Base-by-base conservation (phyloP, 2,113 vertebrate genomes). In the Circaetus cinerascens region DNA sequence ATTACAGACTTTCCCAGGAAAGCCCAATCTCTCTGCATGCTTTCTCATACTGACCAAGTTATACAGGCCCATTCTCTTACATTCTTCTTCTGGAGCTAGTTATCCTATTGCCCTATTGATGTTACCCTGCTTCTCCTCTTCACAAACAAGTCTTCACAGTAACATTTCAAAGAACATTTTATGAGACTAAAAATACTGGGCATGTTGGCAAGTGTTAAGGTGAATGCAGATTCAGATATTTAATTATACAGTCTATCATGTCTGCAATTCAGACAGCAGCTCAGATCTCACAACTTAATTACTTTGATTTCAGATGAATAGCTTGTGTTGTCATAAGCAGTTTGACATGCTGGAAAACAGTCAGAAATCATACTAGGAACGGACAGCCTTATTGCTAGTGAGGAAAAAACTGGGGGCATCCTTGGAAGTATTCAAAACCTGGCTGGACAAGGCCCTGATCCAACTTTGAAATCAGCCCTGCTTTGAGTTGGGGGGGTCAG, bases 241-340 rank as follows among this genome's bases (percentile, higher is more conserved):
- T 96, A 98, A 98, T 97, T 97, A 96, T 34, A 90, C 16, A 21
- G 89, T 97, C 95, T 93, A 96, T 98, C 97, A 96, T 40, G 86
- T 88, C 92, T 86, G 95, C 96, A 97, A 97, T 88, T 96, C 97
- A 97, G 96, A 96, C 94, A 93, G 97, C 80, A 92, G 88, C 94
- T 97, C 92, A 76, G 89, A 78, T 93, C 95, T 97, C 96, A 90
- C 34, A 67, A 45, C 74, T 89, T 97, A 97, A 98, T 98, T 94
- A 83, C 94, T 97, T 97, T 96, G 86, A 97, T 98, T 98, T 97
- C 94, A 94, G 86, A 95, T 85, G 18, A 96, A 95, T 64, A 93
- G 92, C 82, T 95, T 55, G 67, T 86, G 92, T 93, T 88, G 86
- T 92, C 94, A 34, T 3, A 34, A 69, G 71, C 8, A 36, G 78